A percentile compares a stretch with the other conserved stretches of the same genome.
Conservation (phyloP, 2,113 vertebrate species). For the Leucopternis melanops region DNA sequence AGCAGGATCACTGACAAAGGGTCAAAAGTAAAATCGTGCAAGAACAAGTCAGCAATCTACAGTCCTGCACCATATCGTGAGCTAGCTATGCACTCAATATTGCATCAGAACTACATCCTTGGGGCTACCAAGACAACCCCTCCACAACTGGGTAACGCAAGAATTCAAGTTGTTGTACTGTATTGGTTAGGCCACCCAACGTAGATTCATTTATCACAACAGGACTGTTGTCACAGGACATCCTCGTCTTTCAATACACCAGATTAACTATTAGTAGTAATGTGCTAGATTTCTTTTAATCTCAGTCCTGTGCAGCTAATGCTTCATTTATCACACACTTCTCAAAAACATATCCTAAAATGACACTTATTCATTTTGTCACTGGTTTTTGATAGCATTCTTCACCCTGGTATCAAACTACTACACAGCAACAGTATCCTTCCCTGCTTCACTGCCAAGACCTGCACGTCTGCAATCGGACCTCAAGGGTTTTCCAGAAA, state of each 20-base stretch:
- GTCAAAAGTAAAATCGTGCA: neutral
- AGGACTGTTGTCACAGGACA: neutral
- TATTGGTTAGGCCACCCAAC: neutral
- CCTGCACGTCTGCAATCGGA: neutral
- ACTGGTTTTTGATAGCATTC: neutral
- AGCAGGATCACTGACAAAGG: neutral
- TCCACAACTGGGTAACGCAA: rapidly evolving
- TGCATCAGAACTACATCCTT: neutral
- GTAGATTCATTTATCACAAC: neutral
- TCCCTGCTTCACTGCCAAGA: neutral
- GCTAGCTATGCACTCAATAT: neutral
- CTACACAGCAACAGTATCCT: neutral
- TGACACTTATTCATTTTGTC: neutral
- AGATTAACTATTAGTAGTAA: neutral
- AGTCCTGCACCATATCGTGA: neutral
- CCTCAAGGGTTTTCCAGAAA: neutral
- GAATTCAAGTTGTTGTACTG: neutral
- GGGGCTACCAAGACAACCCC: neutral
- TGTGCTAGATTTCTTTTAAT: neutral
- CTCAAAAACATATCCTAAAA: neutral
- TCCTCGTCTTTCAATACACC: neutral
- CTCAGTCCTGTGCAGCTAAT: neutral
- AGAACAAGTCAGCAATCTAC: neutral
- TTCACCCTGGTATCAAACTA: neutral
- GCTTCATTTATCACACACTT: neutral